Conservation (phyloP, 2,797 vertebrate species). For the Bufotes viridis region DNA sequence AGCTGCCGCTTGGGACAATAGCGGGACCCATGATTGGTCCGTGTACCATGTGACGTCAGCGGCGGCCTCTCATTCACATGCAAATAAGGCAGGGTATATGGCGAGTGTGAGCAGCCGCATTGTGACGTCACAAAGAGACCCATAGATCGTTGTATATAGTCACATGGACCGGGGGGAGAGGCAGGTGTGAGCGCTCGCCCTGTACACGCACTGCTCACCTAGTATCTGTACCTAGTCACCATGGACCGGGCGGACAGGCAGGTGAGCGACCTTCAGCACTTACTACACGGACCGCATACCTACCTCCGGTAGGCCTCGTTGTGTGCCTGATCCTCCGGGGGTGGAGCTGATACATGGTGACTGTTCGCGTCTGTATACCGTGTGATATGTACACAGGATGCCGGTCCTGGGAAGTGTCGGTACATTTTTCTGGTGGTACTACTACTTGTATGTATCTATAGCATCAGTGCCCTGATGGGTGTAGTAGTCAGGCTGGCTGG, state of each 20-base stretch:
- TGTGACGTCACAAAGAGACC: slow-evolving; percentile 61
- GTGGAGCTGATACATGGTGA: background rate
- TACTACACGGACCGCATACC: background rate
- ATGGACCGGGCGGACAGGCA: slow-evolving; percentile 59
- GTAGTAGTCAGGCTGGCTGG: too few relatives aligned
- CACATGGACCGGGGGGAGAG: slow-evolving; percentile 58
- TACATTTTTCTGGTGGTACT: too few relatives aligned
- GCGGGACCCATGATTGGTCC: slow-evolving; percentile 27
- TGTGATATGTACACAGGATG: too few relatives aligned
- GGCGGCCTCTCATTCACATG: slow-evolving; percentile 55
- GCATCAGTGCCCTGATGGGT: too few relatives aligned
- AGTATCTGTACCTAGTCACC: background rate
- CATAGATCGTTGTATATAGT: slow-evolving; percentile 43
- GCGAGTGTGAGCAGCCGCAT: slow-evolving; percentile 50
- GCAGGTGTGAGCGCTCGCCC: slow-evolving; percentile 46
- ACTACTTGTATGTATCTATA: too few relatives aligned
- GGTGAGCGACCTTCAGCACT: slow-evolving; percentile 34
- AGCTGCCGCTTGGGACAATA: slow-evolving; percentile 59
- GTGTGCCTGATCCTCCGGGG: background rate
- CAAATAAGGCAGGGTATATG: slow-evolving; percentile 54
- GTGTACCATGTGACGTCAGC: slow-evolving; percentile 40
- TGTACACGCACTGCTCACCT: background rate
- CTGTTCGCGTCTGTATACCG: background rate
- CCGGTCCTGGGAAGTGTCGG: too few relatives aligned
- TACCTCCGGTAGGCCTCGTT: background rate